Percentiles rank a stretch among this genome's conserved stretches.
Evolutionary conservation across 2,888 invertebrate genomes (phyloP).

Genomic region (Platypus cylindrus): DNA sequence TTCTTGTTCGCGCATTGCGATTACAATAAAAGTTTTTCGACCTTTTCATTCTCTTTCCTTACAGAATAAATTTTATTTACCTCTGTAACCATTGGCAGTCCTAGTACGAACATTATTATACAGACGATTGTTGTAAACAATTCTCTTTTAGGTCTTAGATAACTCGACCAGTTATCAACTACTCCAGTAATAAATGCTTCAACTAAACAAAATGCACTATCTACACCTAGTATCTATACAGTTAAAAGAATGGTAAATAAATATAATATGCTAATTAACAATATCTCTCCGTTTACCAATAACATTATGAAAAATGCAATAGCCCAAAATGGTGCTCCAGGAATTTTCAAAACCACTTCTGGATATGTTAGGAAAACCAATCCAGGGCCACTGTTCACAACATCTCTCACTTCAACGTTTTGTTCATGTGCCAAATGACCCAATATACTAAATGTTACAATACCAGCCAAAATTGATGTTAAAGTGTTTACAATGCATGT

Average conservation of each 20-base stretch:
- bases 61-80: too few relatives aligned
- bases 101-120: slow-evolving; percentile 67
- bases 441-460: slow-evolving; percentile 63
- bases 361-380: slow-evolving; percentile 64
- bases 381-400: slow-evolving; percentile 54
- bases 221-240: slow-evolving; percentile 53
- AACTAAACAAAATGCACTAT: slow-evolving; percentile 60
- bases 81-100: slow-evolving; percentile 78
- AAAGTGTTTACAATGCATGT: slow-evolving; percentile 59
- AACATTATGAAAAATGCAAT: slow-evolving; percentile 64
- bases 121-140: slow-evolving; percentile 61
- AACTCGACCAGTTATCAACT: slow-evolving; percentile 45
- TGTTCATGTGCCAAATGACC: slow-evolving; percentile 53
- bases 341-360: slow-evolving; percentile 59
- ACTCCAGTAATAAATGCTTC: slow-evolving; percentile 48
- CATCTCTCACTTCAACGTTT: slow-evolving; percentile 37
- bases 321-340: slow-evolving; percentile 58
- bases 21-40: too few relatives aligned
- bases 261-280: not conserved
- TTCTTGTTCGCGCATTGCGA: too few relatives aligned
- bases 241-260: not conserved
- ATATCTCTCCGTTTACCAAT: slow-evolving; percentile 33
- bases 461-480: slow-evolving; percentile 60
- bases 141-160: slow-evolving; percentile 45
- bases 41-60: too few relatives aligned